Base-by-base conservation (phyloP, 1,140 invertebrate genomes). In the Heterodera schachtii region DNA sequence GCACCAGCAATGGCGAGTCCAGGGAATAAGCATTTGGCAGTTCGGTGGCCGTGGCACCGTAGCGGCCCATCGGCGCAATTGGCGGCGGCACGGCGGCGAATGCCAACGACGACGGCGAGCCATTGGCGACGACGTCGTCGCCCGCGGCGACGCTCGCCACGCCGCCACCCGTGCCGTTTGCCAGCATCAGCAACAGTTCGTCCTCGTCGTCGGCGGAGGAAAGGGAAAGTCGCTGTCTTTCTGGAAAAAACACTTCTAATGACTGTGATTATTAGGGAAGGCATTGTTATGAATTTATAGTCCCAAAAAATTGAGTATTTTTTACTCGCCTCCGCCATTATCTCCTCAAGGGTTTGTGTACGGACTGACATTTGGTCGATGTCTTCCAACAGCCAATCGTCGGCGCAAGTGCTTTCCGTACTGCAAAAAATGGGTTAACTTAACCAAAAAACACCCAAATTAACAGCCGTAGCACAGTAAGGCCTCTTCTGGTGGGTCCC, bases 261-360 rank as follows among this genome's bases (percentile, higher is more conserved):
- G n/a, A n/a, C n/a, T n/a, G n/a, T n/a, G n/a, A n/a, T n/a, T n/a
- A n/a, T n/a, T n/a, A n/a, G 75, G 3, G 75, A 9, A 81, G 7
- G 52, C n/a, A 81, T 79, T 47, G 13, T 74, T 19, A n/a, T n/a
- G n/a, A n/a, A n/a, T n/a, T n/a, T n/a, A n/a, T n/a, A n/a, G n/a
- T n/a, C n/a, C n/a, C n/a, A n/a, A n/a, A n/a, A n/a, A n/a, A n/a
- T n/a, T n/a, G n/a, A n/a, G n/a, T n/a, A n/a, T n/a, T n/a, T n/a
- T n/a, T n/a, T 41, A 44, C 21, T 43, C 57, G 85, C 82, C 77
- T 84, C 83, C 9, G 83, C 83, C 43, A 84, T 47, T 31, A 84
- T 84, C 69, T 84, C 83, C 16, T 84, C 83, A 46, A 84, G 80
- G 13, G 83, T 85, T 75, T 84, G 83, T 43, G 83, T 86, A 19